A percentile compares a stretch with the other conserved stretches of the same genome.
Conservation (phyloP, 92 coral and sea anemone genomes). For the Desmophyllum pertusum region DNA sequence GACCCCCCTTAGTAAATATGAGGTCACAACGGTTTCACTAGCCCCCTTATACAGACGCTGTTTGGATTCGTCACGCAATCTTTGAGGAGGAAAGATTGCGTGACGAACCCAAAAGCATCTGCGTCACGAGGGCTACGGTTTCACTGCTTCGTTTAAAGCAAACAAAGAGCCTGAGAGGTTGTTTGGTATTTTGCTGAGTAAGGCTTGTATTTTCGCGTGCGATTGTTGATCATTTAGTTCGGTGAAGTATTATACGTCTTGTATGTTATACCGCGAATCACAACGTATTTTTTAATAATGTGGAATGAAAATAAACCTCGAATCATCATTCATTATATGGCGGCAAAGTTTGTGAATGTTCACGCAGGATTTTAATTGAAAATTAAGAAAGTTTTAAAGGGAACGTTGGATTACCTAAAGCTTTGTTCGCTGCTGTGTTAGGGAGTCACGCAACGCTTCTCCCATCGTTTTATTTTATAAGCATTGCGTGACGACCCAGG, state of each 20-base stretch:
- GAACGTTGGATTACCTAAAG: too few relatives aligned
- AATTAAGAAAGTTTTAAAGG: too few relatives aligned
- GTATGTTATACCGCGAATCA: background rate
- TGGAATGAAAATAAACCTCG: conserved; percentile 6
- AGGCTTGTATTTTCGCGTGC: background rate
- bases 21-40: background rate
- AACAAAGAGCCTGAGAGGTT: too few relatives aligned
- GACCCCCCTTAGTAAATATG: background rate
- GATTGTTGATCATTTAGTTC: background rate
- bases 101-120: too few relatives aligned
- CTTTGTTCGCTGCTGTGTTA: too few relatives aligned
- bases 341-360: background rate
- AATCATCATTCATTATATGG: background rate
- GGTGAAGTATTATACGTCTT: background rate
- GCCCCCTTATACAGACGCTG: too few relatives aligned
- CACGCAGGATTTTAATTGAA: too few relatives aligned
- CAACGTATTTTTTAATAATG: background rate
- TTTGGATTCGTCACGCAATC: too few relatives aligned
- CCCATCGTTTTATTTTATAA: background rate
- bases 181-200: background rate
- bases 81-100: too few relatives aligned
- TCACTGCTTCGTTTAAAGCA: too few relatives aligned
- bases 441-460: background rate
- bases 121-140: too few relatives aligned
- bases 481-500: background rate